Percentiles rank a stretch among this genome's conserved stretches.
phyloP scores from a whole-genome alignment of 2,797 vertebrate species.

The Ctenosaura bakeri region DNA sequence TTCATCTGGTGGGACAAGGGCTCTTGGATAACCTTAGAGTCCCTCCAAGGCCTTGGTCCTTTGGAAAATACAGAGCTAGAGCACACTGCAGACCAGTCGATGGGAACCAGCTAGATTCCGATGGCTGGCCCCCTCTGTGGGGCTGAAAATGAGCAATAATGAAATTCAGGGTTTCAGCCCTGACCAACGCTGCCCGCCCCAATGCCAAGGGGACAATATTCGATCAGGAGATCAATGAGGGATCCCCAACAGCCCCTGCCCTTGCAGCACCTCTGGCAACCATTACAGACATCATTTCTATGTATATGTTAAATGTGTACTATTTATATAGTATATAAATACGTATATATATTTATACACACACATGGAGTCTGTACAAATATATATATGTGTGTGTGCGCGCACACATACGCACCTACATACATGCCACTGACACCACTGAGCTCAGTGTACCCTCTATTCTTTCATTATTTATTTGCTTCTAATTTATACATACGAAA shows the following conservation, averaged over 20 bases:
- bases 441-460: constrained; percentile 53
- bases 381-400: background rate
- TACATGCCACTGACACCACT: background rate
- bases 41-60: background rate
- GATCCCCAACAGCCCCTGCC: constrained; percentile 29
- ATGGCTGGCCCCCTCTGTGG: accelerated
- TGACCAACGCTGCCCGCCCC: constrained; percentile 8
- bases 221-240: constrained; percentile 47
- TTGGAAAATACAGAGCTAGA: background rate
- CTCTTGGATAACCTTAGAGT: background rate
- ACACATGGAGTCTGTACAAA: background rate
- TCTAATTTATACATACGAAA: constrained; percentile 74
- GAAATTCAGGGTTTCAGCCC: constrained; percentile 50
- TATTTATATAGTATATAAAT: constrained; percentile 29
- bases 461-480: constrained; percentile 76
- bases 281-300: background rate
- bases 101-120: background rate
- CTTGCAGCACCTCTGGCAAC: constrained; percentile 47
- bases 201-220: constrained; percentile 47
- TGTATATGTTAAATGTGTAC: background rate
- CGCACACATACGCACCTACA: background rate
- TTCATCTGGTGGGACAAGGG: background rate
- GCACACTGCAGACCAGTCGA: accelerated
- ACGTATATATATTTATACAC: constrained; percentile 5
- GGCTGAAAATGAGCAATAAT: constrained; percentile 70